phyloP scores from a whole-genome alignment of 53 echinoderm and acorn worm genomes.

The Echinarachnius parma region DNA sequence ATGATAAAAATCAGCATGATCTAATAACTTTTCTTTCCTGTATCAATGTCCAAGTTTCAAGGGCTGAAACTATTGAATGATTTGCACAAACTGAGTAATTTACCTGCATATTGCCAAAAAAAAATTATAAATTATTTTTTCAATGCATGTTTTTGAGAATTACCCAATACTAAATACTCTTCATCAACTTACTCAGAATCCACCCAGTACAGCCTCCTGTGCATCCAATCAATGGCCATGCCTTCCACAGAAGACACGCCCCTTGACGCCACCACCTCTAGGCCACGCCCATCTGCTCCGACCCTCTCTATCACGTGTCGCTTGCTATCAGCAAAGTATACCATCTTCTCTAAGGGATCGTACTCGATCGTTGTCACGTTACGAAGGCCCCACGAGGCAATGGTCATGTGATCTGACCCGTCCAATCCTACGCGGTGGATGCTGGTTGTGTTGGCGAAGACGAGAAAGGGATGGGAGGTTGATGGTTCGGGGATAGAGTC shows the following conservation, averaged over 20 bases:
- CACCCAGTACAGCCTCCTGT: constrained; percentile 85
- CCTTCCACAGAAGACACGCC: constrained; percentile 67
- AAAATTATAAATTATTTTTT: too few species aligned
- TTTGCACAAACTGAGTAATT: too few species aligned
- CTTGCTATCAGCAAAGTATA: constrained; percentile 83
- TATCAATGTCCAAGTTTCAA: too few species aligned
- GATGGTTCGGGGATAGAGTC: constrained; percentile 35
- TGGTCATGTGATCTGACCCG: constrained; percentile 75
- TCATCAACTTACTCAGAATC: constrained; percentile 73
- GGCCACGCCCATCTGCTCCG: constrained; percentile 47
- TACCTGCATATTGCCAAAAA: too few species aligned
- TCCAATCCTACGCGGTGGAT: constrained; percentile 88
- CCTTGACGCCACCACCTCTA: constrained; percentile 44
- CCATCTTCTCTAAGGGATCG: constrained; percentile 55
- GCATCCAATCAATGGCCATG: constrained; percentile 88
- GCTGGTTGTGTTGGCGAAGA: constrained; percentile 77
- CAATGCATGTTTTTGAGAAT: too few species aligned
- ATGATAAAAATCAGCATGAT: too few species aligned
- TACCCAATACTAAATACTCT: too few species aligned
- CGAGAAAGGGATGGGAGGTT: constrained; percentile 56
- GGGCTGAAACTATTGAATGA: too few species aligned
- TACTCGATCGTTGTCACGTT: constrained; percentile 83
- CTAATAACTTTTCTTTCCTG: too few species aligned
- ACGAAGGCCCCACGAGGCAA: constrained; percentile 42
- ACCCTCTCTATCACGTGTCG: constrained; percentile 73